Conservation (phyloP, 2,113 vertebrate genomes). For the Sinocyclocheilus anophthalmus region DNA sequence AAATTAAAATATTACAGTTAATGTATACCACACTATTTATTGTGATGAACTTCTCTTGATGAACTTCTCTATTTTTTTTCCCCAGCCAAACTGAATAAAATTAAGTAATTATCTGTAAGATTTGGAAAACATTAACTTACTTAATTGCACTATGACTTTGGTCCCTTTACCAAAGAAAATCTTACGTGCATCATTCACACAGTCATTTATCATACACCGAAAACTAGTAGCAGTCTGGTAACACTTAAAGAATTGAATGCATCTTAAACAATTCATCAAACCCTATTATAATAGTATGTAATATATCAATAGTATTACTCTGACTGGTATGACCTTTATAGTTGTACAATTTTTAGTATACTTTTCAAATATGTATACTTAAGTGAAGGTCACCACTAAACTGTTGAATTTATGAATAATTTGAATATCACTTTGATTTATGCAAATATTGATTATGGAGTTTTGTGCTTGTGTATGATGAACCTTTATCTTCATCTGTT, state of each 20-base stretch:
- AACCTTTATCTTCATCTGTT: background rate
- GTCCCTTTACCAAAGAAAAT: conserved; percentile 2
- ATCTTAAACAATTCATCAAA: background rate
- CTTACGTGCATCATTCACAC: background rate
- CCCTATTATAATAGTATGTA: background rate
- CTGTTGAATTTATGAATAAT: background rate
- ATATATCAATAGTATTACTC: background rate
- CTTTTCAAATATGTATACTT: background rate
- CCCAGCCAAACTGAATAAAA: too few species aligned
- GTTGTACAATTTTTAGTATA: background rate
- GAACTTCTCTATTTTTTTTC: too few species aligned
- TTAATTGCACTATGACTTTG: background rate
- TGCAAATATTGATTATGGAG: background rate
- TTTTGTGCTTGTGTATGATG: background rate
- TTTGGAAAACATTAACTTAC: background rate
- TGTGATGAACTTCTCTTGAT: too few species aligned
- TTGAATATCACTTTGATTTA: background rate
- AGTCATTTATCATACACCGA: background rate
- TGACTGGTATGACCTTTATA: background rate
- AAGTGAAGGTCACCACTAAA: background rate
- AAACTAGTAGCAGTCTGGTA: background rate
- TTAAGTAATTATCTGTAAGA: background rate
- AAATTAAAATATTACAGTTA: too few species aligned
- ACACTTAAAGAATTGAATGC: background rate
- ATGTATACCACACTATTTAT: too few species aligned